Base-by-base conservation (phyloP, 1,140 invertebrate species). In the Drosophila lacteicornis region DNA sequence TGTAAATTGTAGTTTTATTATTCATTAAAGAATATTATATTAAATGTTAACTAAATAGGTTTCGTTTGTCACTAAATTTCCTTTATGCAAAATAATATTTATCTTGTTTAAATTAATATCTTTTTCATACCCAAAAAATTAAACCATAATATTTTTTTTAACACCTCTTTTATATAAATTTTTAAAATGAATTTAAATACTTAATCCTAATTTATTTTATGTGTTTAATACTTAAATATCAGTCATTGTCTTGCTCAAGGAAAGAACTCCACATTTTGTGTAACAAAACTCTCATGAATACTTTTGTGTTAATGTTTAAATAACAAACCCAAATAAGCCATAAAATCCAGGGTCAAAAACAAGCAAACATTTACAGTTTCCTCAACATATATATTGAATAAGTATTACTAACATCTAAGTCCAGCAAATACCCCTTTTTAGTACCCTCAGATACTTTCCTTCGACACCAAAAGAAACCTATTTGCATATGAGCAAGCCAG, bases 401-500 rank as follows among this genome's bases (percentile, higher is more conserved):
- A 76, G 61, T 76, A 76, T 76, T 76, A 76, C 46, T 76, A 76
- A 58, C 33, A 25, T 58, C 6, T 53, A 76, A 59, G 61, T 66
- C 61, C 30, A 19, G n/a, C 19, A 50, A 58, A 49, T 42, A 13
- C 27, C 22, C 4, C 4, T 60, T 17, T 33, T 42, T 36, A 42
- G 46, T 67, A 59, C 69, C 50, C 67, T 13, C 19, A 15, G 66
- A 22, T 45, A 59, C 22, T 70, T 58, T 8, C 27, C 27, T 4
- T 36, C 19, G 42, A 17, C 69, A 50, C 69, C 12, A 36, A 66
- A 45, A 22, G 6, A 51, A 42, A 50, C 27, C 17, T 5, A 73
- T 73, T 51, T 60, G 50, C 46, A 60, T 59, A 51, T 40, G 13
- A 36, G 30, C 30, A 38, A 45, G 50, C 30, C 43, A 19, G n/a